These are phyloP conservation scores for Montipora sp. DNA, from an alignment of 64 coral and sea anemone species.

Conservation along the genomic window DNA sequence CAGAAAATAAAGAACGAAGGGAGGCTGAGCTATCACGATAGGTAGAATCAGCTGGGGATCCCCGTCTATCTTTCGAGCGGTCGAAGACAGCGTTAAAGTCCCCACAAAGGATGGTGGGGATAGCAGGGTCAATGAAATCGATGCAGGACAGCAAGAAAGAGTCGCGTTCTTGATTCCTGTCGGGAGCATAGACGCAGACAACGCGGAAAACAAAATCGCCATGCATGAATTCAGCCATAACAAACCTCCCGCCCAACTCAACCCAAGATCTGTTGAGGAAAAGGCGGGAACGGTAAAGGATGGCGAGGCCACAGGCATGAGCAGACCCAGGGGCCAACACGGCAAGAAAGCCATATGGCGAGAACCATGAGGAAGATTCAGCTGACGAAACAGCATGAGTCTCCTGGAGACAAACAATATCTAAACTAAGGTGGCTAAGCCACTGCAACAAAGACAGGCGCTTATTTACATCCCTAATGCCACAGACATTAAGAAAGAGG, in stretches of 20 bases:
- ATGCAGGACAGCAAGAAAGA: not conserved
- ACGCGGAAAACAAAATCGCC: not conserved
- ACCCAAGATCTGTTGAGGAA: too few species aligned
- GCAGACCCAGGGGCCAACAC: not conserved
- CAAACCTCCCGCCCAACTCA: not conserved
- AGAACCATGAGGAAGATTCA: conserved; percentile 17
- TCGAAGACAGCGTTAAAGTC: not conserved
- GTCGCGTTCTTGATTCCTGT: not conserved
- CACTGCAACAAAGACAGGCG: not conserved
- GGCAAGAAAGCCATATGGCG: not conserved
- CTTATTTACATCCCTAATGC: not conserved
- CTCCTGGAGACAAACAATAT: conserved; percentile 51
- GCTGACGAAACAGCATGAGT: not conserved
- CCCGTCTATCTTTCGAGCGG: not conserved
- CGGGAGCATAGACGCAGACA: conserved; percentile 11
- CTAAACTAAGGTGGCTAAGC: not conserved
- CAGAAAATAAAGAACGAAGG: not conserved
- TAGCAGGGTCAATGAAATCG: not conserved
- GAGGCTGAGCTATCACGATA: not conserved
- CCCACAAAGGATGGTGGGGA: too few species aligned
- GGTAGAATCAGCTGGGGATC: too few species aligned
- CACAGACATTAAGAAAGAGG: not conserved
- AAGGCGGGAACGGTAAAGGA: not conserved
- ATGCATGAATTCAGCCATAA: not conserved
- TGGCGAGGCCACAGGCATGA: not conserved